Evolutionary conservation across 1,140 invertebrate species (phyloP).

Genomic region (Cyphomyrmex costatus): DNA sequence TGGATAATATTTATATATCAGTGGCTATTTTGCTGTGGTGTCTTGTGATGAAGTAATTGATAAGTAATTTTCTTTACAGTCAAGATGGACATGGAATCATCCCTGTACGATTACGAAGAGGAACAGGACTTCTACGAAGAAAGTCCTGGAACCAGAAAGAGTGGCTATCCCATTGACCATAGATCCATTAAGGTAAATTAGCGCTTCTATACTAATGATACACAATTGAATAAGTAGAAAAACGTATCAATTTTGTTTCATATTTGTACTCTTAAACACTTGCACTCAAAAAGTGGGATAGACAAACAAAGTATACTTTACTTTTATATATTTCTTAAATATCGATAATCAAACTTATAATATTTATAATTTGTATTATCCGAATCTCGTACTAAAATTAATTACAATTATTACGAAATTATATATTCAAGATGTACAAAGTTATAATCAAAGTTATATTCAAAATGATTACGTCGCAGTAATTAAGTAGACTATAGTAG

Average conservation of each 20-base stretch:
- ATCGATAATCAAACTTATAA: background rate
- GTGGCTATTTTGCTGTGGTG: background rate
- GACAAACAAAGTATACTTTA: background rate
- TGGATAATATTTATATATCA: background rate
- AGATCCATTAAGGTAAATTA: conserved; percentile 83
- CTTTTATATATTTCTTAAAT: background rate
- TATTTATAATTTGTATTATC: background rate
- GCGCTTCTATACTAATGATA: background rate
- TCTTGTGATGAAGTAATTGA: conserved; percentile 24
- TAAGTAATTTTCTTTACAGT: conserved; percentile 71
- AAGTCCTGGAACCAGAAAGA: conserved; percentile 82
- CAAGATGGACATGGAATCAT: conserved; percentile 86
- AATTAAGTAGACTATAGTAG: background rate
- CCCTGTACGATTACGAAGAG: conserved; percentile 86
- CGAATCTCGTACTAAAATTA: background rate
- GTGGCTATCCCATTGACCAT: conserved; percentile 85
- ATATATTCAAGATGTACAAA: background rate
- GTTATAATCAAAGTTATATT: background rate
- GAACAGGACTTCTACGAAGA: conserved; percentile 86
- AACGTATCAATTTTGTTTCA: background rate
- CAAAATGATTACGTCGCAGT: background rate
- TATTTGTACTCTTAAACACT: background rate
- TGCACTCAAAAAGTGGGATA: background rate
- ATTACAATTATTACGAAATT: conserved; percentile 11
- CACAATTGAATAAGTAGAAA: background rate